Conservation (phyloP, 2,888 invertebrate species). For the Pseudoips prasinana region DNA sequence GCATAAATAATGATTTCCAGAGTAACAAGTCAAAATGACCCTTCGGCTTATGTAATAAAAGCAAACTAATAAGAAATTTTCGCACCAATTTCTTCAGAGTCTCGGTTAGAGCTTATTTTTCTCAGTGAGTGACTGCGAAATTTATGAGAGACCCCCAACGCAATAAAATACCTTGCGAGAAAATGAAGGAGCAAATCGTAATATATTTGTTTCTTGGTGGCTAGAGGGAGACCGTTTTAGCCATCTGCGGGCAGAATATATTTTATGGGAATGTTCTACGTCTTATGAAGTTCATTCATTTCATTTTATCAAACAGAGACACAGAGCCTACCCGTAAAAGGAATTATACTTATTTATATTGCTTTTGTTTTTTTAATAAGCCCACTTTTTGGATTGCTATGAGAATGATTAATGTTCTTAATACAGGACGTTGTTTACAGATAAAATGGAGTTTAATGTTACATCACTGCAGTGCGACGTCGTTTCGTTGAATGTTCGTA, state of each 20-base stretch:
- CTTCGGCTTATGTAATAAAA: slow-evolving; percentile 54
- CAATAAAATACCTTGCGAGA: slow-evolving; percentile 81
- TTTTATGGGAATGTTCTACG: slow-evolving; percentile 51
- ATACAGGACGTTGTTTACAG: too few species aligned
- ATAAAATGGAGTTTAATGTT: too few species aligned
- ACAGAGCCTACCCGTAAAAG: neutral
- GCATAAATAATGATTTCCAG: neutral
- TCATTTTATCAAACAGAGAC: slow-evolving; percentile 32
- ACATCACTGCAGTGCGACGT: too few species aligned
- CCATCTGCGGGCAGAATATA: slow-evolving; percentile 66
- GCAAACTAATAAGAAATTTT: slow-evolving; percentile 70
- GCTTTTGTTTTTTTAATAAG: slow-evolving; percentile 2
- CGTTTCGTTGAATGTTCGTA: too few species aligned
- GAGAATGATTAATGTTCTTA: neutral
- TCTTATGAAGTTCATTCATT: slow-evolving; percentile 55
- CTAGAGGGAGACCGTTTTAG: slow-evolving; percentile 67
- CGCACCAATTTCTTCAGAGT: slow-evolving; percentile 67
- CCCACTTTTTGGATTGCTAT: neutral
- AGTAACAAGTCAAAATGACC: slow-evolving; percentile 38
- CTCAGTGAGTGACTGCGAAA: slow-evolving; percentile 75
- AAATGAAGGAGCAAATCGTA: slow-evolving; percentile 81
- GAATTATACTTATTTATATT: slow-evolving; percentile 12
- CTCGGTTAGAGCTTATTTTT: slow-evolving; percentile 73
- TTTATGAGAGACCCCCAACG: slow-evolving; percentile 78
- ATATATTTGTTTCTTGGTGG: slow-evolving; percentile 78